These are phyloP conservation scores for Nomada fabriciana DNA, from an alignment of 2,888 invertebrate species.

Conservation along the genomic window DNA sequence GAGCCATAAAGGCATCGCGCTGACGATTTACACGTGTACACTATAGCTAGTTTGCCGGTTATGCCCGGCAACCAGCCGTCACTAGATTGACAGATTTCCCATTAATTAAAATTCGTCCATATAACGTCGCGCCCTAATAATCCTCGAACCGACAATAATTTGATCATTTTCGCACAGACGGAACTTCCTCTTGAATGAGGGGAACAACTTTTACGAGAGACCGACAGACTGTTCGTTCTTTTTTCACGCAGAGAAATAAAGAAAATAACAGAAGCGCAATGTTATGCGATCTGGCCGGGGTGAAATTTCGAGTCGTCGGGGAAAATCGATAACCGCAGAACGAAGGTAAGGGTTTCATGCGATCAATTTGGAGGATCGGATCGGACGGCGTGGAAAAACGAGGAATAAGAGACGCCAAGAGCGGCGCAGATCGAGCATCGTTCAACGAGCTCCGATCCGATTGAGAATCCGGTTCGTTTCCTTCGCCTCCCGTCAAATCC, in stretches of 20 bases:
- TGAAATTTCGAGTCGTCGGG: background rate
- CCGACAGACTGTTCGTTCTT: no score
- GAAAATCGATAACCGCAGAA: conserved; percentile 26
- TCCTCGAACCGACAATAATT: background rate
- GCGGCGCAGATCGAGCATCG: conserved; percentile 53
- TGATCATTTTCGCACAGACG: background rate
- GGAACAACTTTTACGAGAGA: no score
- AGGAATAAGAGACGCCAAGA: conserved; percentile 32
- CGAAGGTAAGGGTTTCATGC: conserved; percentile 32
- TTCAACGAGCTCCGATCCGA: conserved; percentile 64
- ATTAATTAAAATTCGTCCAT: conserved; percentile 64
- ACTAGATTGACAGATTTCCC: conserved; percentile 63
- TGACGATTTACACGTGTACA: conserved; percentile 18
- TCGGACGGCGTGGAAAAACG: conserved; percentile 28
- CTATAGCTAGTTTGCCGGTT: conserved; percentile 31
- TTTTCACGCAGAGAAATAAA: no score
- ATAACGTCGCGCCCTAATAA: conserved; percentile 36
- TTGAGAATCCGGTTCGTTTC: conserved; percentile 65
- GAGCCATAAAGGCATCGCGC: conserved; percentile 46
- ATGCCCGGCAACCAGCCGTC: conserved; percentile 28
- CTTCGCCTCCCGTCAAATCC: conserved; percentile 54
- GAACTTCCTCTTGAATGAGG: no score
- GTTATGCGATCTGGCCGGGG: background rate
- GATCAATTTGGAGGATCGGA: conserved; percentile 53
- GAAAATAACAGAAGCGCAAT: background rate